phyloP scores from a whole-genome alignment of 2,888 invertebrate genomes.

The Invenusta paracnida region DNA sequence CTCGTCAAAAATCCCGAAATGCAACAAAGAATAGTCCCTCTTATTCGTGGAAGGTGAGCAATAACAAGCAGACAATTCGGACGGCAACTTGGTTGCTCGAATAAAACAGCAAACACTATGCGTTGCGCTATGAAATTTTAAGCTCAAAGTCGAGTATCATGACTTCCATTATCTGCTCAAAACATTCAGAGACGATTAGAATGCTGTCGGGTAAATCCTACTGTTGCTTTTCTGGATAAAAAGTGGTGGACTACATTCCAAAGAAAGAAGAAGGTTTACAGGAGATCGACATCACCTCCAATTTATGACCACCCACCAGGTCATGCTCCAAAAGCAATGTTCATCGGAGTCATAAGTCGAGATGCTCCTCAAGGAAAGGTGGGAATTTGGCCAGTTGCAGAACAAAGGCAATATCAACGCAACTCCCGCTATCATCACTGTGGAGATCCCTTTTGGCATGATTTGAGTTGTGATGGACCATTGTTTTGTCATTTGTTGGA shows the following conservation, averaged over 20 bases:
- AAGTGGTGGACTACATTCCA: neutral
- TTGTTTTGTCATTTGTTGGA: neutral
- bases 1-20: too few relatives aligned
- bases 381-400: neutral
- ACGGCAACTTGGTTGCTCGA: neutral
- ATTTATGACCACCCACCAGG: neutral
- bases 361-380: neutral
- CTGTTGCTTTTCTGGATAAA: neutral
- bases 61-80: neutral
- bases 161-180: neutral
- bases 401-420: neutral
- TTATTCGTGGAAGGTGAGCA: too few relatives aligned
- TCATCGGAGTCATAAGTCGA: neutral
- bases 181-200: neutral
- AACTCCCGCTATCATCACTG: neutral
- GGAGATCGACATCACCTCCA: neutral
- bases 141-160: neutral
- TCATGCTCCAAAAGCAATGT: neutral
- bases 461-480: neutral
- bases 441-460: neutral
- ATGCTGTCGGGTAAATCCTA: neutral
- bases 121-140: neutral
- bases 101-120: neutral
- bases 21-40: too few relatives aligned
- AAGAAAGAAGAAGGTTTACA: neutral